Conservation (phyloP, 2,113 vertebrate species). For the Brienomyrus longianalis region DNA sequence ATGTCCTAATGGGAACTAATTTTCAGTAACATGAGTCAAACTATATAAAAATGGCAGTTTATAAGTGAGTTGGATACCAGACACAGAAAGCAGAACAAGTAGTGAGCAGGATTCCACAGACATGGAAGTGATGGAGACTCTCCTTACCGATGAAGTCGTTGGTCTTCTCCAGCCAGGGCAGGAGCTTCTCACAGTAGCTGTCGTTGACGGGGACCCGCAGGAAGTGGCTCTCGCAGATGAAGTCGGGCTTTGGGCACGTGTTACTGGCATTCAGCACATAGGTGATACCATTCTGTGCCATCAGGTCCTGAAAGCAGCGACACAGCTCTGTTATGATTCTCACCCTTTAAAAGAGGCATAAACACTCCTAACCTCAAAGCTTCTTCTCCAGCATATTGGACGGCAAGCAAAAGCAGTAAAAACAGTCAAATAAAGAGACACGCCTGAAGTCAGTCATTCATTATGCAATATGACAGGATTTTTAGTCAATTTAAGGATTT, state of each 20-base stretch:
- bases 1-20: not conserved
- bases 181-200: conserved; percentile 94
- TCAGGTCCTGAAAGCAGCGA: conserved; percentile 70
- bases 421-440: not conserved
- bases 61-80: not conserved
- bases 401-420: not conserved
- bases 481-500: not conserved
- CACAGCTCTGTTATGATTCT: not conserved
- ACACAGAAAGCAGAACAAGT: not conserved
- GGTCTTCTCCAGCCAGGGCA: conserved; percentile 94
- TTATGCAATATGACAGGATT: not conserved
- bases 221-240: conserved; percentile 94
- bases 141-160: conserved; percentile 91
- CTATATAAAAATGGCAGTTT: not conserved
- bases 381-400: not conserved
- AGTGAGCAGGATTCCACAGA: not conserved
- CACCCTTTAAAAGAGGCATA: not conserved
- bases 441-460: not conserved
- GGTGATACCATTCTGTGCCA: conserved; percentile 91
- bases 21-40: not conserved
- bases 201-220: conserved; percentile 96
- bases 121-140: not conserved
- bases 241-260: conserved; percentile 95
- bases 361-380: not conserved
- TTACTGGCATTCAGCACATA: conserved; percentile 96